Base-by-base conservation (phyloP, 2,888 invertebrate species). In the Stegana nigrithorax region DNA sequence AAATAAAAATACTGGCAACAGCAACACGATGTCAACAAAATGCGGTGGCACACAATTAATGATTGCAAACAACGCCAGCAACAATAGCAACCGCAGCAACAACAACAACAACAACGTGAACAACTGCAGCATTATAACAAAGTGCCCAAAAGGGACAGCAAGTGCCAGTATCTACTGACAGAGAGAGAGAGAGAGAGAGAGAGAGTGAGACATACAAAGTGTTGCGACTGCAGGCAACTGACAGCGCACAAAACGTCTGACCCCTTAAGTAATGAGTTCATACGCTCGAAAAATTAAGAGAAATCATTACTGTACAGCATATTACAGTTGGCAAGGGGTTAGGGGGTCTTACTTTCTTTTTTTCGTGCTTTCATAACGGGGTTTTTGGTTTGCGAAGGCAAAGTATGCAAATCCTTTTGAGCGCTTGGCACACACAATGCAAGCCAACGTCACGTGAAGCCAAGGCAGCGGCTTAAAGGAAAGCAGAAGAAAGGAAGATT, bases 11-110 rank as follows among this genome's bases (percentile, higher is more conserved):
- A n/a, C 1, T 5, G 17, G 14, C 17, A 8, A 14, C 29, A 6
- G 51, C 14, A 23, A 29, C 53, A 8, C 10, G 21, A 36, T 55
- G 53, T 55, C 53, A 55, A 55, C 53, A 55, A 55, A 55, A 55
- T 55, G 36, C 53, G 53, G 53, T 36, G 53, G 53, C 53, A 32
- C 32, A 55, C 53, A 55, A 55, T 55, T 55, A 55, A 55, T 55
- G 53, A 55, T 36, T 29, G 4, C 53, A 55, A 55, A 55, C 47
- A 47, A 47, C 23, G 23, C 21, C 47, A 21, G 8, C 47, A 23
- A 21, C 23, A 8, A 7, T n/a, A 17, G 17, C 42, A 42, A 42
- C n/a, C 17, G n/a, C n/a, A n/a, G n/a, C n/a, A n/a, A n/a, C n/a
- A n/a, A n/a, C n/a, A n/a, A n/a, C n/a, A n/a, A n/a, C n/a, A n/a